Base-by-base conservation (phyloP, 2,888 invertebrate species). In the Gerris lacustris region DNA sequence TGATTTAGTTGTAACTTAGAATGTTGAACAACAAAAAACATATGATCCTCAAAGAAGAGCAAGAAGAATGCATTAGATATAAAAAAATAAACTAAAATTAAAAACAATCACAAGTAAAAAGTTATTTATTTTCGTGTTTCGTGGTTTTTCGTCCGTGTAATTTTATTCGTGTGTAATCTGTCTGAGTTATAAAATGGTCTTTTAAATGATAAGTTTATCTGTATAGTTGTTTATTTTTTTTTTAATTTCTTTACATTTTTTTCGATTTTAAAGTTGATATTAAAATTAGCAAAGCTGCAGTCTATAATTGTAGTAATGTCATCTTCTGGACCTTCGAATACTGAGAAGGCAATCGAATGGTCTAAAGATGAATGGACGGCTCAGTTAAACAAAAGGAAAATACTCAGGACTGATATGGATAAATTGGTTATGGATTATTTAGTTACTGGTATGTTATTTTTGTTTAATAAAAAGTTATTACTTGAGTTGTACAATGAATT, bases 391-490 rank as follows among this genome's bases (percentile, higher is more conserved):
- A 81, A 82, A 68, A 86, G 88, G 74, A 92, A 92, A 77, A 88
- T 95, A 76, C 93, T 93, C 70, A 85, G 95, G 77, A 88, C 90
- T 64, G 93, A 94, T 77, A 96, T 98, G 92, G 97, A 98, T 82
- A 92, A 93, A 81, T 85, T 98, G 75, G 95, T 98, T 76, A 97
- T 98, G 96, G 96, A 98, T 83, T 98, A 98, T 82, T 86, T 98
- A 78, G 95, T 97, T 66, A 96, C 95, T 83, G 96, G 95, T 94
- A 82, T 80, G 79, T 73, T 70, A 62, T n/a, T 31, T 31, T 31
- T 31, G 31, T 31, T 31, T 31, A 31, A 31, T 17, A 11, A 17
- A 62, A 62, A 67, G 11, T 45, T 67, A 45, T 4, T 67, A 18
- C 15, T 67, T 44, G 11, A 67, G 11, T 15, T 67, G 62, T 11